These are phyloP conservation scores for Caenorhabditis zanzibari DNA, from an alignment of 2,888 invertebrate species.

Conservation along the genomic window DNA sequence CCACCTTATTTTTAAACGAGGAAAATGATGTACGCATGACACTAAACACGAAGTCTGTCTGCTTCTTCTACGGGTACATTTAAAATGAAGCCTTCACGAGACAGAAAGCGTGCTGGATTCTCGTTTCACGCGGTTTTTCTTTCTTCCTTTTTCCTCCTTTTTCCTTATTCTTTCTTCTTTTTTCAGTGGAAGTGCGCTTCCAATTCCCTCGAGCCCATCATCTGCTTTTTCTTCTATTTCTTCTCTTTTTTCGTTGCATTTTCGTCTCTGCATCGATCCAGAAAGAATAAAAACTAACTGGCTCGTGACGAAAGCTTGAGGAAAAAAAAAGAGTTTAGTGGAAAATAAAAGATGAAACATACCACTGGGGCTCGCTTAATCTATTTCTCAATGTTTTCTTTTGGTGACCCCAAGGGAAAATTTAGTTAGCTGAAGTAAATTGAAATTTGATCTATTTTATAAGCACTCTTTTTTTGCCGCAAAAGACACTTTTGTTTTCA, in stretches of 20 bases:
- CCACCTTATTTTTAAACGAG: constrained; percentile 18
- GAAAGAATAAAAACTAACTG: constrained; percentile 33
- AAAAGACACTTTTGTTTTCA: constrained; percentile 43
- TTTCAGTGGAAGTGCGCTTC: constrained; percentile 29
- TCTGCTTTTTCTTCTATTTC: constrained; percentile 30
- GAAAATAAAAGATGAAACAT: constrained; percentile 19
- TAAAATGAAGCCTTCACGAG: constrained; percentile 35
- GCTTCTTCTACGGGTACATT: constrained; percentile 42
- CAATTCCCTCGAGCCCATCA: constrained; percentile 30
- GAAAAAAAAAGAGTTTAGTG: constrained; percentile 21
- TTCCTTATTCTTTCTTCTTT: constrained; percentile 17
- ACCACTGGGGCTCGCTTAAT: constrained; percentile 1
- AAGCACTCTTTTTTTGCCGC: constrained; percentile 44
- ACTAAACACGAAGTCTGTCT: constrained; percentile 50
- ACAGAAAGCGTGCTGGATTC: constrained; percentile 14
- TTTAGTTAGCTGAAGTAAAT: constrained; percentile 23
- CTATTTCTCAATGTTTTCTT: constrained; percentile 14
- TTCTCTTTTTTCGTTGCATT: constrained; percentile 24
- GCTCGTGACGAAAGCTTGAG: constrained; percentile 23
- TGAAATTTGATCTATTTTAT: constrained; percentile 52
- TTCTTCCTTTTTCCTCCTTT: constrained; percentile 8
- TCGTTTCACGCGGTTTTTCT: constrained; percentile 26
- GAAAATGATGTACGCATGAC: constrained; percentile 58
- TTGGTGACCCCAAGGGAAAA: background rate
- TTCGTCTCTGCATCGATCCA: constrained; percentile 33